Conservation (phyloP, 2,888 invertebrate species). For the Lampropteryx suffumata region DNA sequence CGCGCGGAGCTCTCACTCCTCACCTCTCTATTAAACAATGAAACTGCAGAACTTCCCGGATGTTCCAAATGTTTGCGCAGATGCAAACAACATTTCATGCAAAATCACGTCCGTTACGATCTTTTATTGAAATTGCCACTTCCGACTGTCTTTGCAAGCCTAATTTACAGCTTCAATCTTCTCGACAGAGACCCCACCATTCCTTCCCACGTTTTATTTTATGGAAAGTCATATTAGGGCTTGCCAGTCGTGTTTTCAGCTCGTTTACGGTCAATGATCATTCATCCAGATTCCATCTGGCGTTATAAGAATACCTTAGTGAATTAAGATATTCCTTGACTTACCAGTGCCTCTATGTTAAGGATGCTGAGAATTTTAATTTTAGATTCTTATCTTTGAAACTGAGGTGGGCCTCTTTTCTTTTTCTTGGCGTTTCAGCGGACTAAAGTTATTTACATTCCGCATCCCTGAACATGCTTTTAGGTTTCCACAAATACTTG, state of each 20-base stretch:
- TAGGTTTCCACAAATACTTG: too few species aligned
- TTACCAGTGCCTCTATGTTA: conserved; percentile 22
- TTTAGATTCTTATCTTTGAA: too few species aligned
- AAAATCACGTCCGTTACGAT: conserved; percentile 41
- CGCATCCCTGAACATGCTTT: too few species aligned
- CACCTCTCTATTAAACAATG: conserved; percentile 39
- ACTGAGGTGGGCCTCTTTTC: too few species aligned
- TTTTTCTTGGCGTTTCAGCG: too few species aligned
- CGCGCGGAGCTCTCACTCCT: background rate
- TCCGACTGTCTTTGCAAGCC: conserved; percentile 33
- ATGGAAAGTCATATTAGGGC: conserved; percentile 58
- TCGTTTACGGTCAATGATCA: conserved; percentile 65
- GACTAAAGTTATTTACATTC: too few species aligned
- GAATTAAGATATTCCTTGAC: conserved; percentile 46
- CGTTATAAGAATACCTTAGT: conserved; percentile 66
- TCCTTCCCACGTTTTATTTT: conserved; percentile 46
- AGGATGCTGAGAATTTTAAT: too few species aligned
- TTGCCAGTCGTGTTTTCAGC: conserved; percentile 55
- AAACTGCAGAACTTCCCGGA: conserved; percentile 33
- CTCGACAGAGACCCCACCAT: conserved; percentile 32
- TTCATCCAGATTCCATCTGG: conserved; percentile 63
- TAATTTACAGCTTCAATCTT: conserved; percentile 39
- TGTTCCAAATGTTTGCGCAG: conserved; percentile 34
- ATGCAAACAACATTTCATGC: conserved; percentile 48
- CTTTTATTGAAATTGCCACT: conserved; percentile 35